These are phyloP conservation scores for Vulpes lagopus DNA, from an alignment of 2,113 vertebrate genomes.

Conservation along the genomic window DNA sequence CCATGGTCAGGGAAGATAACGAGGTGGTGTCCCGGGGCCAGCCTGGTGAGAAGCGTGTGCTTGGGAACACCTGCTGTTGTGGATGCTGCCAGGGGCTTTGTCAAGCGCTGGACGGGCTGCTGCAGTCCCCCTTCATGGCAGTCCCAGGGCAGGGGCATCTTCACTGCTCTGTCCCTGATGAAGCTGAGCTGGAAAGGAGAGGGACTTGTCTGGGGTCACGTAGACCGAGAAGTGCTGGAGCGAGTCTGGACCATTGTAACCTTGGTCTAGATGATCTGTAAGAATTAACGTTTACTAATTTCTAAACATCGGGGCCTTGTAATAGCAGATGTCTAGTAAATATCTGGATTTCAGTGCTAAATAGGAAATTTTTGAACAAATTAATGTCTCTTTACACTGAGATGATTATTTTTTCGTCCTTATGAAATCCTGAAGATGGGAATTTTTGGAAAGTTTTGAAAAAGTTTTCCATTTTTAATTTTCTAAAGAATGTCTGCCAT, in stretches of 20 bases:
- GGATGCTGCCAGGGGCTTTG: neutral
- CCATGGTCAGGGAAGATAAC: neutral
- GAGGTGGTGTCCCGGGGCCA: no score
- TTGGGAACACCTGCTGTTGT: neutral
- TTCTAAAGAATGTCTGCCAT: neutral
- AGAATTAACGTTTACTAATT: neutral
- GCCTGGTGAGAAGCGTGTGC: neutral
- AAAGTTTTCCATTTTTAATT: neutral
- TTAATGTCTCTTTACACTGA: neutral
- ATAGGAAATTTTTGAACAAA: neutral
- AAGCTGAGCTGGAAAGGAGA: neutral
- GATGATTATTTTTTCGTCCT: neutral
- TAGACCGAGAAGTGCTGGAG: neutral
- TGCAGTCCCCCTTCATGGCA: neutral
- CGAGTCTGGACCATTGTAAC: neutral
- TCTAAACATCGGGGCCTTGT: neutral
- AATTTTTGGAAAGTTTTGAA: neutral
- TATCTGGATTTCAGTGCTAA: neutral
- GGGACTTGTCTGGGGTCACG: neutral
- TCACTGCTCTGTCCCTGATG: neutral
- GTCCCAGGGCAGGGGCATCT: neutral
- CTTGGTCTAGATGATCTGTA: neutral
- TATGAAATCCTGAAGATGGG: neutral
- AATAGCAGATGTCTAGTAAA: neutral
- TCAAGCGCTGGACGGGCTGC: neutral